Percentiles rank a stretch among this genome's conserved stretches.
phyloP scores from a whole-genome alignment of 1,140 invertebrate genomes.

The Ceratina calcarata region DNA sequence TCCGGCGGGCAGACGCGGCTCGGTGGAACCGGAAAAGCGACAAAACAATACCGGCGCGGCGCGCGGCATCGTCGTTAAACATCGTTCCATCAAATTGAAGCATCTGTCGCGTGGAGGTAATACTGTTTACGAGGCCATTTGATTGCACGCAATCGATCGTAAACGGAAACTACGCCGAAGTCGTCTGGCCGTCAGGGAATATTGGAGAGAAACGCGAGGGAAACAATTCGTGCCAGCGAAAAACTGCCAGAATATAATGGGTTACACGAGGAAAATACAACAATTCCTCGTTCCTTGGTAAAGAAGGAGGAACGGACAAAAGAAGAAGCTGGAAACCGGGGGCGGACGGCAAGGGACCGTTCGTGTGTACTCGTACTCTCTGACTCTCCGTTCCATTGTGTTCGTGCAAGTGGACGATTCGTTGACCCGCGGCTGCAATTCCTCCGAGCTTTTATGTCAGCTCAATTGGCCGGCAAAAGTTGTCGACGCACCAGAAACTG shows the following conservation, averaged over 20 bases:
- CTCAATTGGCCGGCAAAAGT: slow-evolving; percentile 43
- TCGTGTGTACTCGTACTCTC: background rate
- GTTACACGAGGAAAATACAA: background rate
- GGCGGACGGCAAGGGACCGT: too few species aligned
- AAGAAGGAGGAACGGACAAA: background rate
- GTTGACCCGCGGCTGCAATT: slow-evolving; percentile 41
- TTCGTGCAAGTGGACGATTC: slow-evolving; percentile 39
- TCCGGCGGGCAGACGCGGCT: too few species aligned
- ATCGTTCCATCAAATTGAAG: slow-evolving; percentile 23
- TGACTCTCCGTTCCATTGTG: slow-evolving; percentile 25
- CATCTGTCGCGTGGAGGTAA: slow-evolving; percentile 13
- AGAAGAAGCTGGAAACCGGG: background rate
- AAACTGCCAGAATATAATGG: background rate
- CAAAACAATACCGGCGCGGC: background rate
- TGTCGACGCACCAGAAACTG: slow-evolving; percentile 29
- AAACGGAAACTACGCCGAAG: slow-evolving; percentile 5
- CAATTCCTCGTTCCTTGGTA: background rate
- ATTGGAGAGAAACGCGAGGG: background rate
- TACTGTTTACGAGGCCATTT: slow-evolving; percentile 31
- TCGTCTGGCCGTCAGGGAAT: background rate
- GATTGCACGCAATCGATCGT: slow-evolving; percentile 47
- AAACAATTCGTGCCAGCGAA: slow-evolving; percentile 20
- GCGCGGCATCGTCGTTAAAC: slow-evolving; percentile 18
- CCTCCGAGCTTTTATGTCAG: slow-evolving; percentile 32
- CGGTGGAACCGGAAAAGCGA: background rate